Percentiles rank a stretch among this genome's conserved stretches.
Conservation (phyloP, 2,888 invertebrate species). For the Pterobdella sp. region DNA sequence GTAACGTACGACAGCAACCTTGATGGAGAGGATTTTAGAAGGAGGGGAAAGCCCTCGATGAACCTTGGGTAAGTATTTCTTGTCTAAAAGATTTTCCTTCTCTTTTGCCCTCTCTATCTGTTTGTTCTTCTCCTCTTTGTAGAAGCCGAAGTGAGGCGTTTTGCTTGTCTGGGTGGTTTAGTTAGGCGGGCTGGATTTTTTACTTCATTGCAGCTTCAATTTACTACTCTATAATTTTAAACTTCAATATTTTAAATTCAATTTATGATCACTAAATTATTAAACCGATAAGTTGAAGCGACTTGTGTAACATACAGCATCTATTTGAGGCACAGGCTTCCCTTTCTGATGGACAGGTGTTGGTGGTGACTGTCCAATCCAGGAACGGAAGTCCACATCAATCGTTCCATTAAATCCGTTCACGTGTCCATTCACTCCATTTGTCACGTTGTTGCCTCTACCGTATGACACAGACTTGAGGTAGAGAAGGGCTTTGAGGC, state of each 20-base stretch:
- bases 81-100: conserved; percentile 48
- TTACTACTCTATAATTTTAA: too few relatives aligned
- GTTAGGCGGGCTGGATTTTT: too few relatives aligned
- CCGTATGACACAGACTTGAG: conserved; percentile 57
- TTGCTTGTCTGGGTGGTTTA: conserved; percentile 41
- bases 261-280: too few relatives aligned
- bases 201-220: too few relatives aligned
- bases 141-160: conserved; percentile 81
- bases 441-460: neutral
- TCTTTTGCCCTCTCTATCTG: conserved; percentile 54
- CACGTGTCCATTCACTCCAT: neutral
- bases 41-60: conserved; percentile 41
- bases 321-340: conserved; percentile 59
- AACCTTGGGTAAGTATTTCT: conserved; percentile 33
- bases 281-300: too few relatives aligned
- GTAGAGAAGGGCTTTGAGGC: conserved; percentile 77
- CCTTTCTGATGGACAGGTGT: conserved; percentile 82
- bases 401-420: neutral
- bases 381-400: conserved; percentile 48
- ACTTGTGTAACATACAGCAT: neutral
- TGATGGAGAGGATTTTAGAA: conserved; percentile 12
- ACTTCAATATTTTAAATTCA: too few relatives aligned
- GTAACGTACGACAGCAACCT: too few relatives aligned
- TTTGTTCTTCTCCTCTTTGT: conserved; percentile 65
- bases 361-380: conserved; percentile 93